These are phyloP conservation scores for Tor tambroides DNA, from an alignment of 2,113 vertebrate genomes.

Conservation along the genomic window DNA sequence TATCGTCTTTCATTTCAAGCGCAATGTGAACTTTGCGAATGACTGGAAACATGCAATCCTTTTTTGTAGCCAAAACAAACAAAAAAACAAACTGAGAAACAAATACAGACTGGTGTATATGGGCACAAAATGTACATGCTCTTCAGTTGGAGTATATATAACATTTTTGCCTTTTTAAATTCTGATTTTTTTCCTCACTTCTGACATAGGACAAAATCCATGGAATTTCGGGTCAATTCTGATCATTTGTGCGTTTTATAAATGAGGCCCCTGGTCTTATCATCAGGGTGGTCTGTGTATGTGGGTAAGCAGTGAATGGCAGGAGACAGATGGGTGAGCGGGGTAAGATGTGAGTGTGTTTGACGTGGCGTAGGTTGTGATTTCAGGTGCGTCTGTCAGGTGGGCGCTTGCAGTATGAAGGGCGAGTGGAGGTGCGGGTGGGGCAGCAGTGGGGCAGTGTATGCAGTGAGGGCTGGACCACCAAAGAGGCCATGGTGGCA, in stretches of 20 bases:
- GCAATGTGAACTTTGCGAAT: too few species aligned
- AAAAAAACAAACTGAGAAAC: too few species aligned
- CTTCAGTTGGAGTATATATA: too few species aligned
- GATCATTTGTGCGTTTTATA: not conserved
- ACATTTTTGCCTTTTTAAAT: not conserved
- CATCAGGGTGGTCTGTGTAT: not conserved
- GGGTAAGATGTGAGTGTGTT: conserved; percentile 6
- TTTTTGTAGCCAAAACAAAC: too few species aligned
- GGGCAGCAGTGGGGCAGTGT: conserved; percentile 85
- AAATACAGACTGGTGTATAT: too few species aligned
- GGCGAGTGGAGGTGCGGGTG: conserved; percentile 85
- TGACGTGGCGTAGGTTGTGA: conserved; percentile 55
- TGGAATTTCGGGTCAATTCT: not conserved
- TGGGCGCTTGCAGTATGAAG: conserved; percentile 80
- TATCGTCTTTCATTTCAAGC: too few species aligned
- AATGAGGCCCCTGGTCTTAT: not conserved
- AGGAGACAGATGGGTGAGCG: not conserved
- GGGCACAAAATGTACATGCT: too few species aligned
- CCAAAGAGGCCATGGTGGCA: conserved; percentile 86
- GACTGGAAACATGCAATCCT: too few species aligned
- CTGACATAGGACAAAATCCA: not conserved
- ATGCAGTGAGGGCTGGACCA: conserved; percentile 87
- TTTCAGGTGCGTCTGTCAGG: conserved; percentile 84
- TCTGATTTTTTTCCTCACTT: too few species aligned
- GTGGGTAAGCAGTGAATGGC: not conserved